phyloP scores from a whole-genome alignment of 2,888 invertebrate genomes.

The Sicus ferrugineus region DNA sequence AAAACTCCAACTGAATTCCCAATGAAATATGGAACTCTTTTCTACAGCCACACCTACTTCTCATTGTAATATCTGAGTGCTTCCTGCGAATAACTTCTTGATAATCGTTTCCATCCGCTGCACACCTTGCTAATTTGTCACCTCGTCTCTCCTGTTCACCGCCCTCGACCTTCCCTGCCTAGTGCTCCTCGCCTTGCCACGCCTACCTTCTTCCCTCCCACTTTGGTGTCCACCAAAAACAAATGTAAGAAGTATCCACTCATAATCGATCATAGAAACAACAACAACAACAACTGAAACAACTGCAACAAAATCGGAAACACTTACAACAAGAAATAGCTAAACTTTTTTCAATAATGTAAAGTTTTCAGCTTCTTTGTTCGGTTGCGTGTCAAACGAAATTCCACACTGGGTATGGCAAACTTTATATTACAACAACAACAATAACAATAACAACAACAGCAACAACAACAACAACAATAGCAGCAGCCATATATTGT shows the following conservation, averaged over 20 bases:
- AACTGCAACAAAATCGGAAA: neutral
- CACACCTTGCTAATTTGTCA: too few relatives aligned
- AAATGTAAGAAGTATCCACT: neutral
- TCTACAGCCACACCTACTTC: too few relatives aligned
- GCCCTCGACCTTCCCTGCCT: neutral
- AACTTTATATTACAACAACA: constrained; percentile 25
- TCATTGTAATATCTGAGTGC: too few relatives aligned
- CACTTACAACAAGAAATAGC: constrained; percentile 6
- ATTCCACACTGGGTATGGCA: constrained; percentile 34
- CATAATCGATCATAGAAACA: constrained; percentile 31
- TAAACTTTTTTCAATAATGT: constrained; percentile 37
- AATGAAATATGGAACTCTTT: too few relatives aligned
- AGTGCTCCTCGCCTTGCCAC: neutral
- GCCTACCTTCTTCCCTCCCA: neutral
- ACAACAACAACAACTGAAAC: neutral
- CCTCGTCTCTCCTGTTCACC: neutral
- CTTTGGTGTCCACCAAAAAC: neutral
- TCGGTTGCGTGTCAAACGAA: constrained; percentile 4
- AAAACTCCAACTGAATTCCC: too few relatives aligned
- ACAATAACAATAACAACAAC: neutral
- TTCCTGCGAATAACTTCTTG: too few relatives aligned
- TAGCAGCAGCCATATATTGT: too few relatives aligned
- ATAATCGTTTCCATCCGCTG: too few relatives aligned
- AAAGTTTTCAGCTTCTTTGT: constrained; percentile 15
- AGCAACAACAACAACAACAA: neutral